phyloP scores from a whole-genome alignment of 2,888 invertebrate genomes.

The Metellina segmentata region DNA sequence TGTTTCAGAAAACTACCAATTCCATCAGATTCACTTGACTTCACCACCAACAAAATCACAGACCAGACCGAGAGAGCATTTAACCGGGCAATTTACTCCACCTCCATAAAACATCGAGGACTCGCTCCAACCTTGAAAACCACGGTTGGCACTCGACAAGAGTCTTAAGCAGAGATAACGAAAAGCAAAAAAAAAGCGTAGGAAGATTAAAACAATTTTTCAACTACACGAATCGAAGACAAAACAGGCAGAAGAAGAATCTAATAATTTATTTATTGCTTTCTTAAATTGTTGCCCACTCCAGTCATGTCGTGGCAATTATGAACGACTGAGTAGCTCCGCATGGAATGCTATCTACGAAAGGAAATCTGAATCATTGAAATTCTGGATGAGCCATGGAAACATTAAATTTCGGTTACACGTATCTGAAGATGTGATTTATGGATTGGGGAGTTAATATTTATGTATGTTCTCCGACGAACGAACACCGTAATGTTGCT shows the following conservation, averaged over 20 bases:
- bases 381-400: conserved; percentile 54
- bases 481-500: not conserved
- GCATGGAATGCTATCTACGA: conserved; percentile 35
- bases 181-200: conserved; percentile 11
- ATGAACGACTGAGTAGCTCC: conserved; percentile 68
- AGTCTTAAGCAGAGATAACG: not conserved
- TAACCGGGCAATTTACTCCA: not conserved
- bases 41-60: not conserved
- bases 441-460: conserved; percentile 46
- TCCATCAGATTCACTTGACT: not conserved
- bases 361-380: conserved; percentile 71
- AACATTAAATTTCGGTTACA: conserved; percentile 56
- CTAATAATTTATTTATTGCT: conserved; percentile 69
- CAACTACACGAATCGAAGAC: conserved; percentile 46
- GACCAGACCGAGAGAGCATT: not conserved
- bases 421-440: conserved; percentile 65
- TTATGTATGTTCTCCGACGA: conserved; percentile 20
- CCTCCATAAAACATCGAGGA: conserved; percentile 38
- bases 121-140: conserved; percentile 44
- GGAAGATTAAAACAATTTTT: conserved; percentile 64
- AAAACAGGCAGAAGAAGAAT: conserved; percentile 43
- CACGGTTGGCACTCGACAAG: conserved; percentile 17
- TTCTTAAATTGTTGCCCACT: conserved; percentile 54
- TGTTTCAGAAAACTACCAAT: not conserved
- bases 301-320: conserved; percentile 67